Evolutionary conservation across 2,888 invertebrate species (phyloP).

Genomic region (Platycheirus rosarum): DNA sequence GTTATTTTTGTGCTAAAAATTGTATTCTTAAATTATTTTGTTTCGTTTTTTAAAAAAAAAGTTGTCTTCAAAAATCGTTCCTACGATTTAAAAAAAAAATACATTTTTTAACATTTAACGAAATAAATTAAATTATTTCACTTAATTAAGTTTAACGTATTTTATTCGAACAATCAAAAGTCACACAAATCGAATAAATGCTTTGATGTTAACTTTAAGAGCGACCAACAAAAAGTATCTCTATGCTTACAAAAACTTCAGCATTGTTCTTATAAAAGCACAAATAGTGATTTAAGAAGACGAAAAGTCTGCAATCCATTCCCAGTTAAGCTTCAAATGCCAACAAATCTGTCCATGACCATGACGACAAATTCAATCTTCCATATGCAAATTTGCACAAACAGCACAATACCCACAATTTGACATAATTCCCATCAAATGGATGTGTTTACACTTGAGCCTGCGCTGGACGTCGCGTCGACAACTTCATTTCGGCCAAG

Average conservation of each 20-base stretch:
- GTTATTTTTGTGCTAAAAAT: too few species aligned
- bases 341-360: slow-evolving; percentile 53
- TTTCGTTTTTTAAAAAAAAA: too few species aligned
- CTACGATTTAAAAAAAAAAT: too few species aligned
- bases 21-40: too few species aligned
- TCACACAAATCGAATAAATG: too few species aligned
- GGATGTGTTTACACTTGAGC: slow-evolving; percentile 69
- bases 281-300: slow-evolving; percentile 33
- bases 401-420: slow-evolving; percentile 73
- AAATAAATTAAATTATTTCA: too few species aligned
- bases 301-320: slow-evolving; percentile 13
- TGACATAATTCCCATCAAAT: slow-evolving; percentile 74
- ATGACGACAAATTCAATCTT: slow-evolving; percentile 66
- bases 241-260: background rate
- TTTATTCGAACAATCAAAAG: too few species aligned
- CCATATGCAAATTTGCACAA: slow-evolving; percentile 67
- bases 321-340: slow-evolving; percentile 20
- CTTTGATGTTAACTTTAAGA: too few species aligned
- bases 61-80: too few species aligned
- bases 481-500: slow-evolving; percentile 54
- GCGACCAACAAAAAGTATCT: too few species aligned
- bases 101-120: too few species aligned
- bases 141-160: too few species aligned
- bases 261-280: background rate
- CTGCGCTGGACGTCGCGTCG: slow-evolving; percentile 29